These are phyloP conservation scores for Pedicia rivosa DNA, from an alignment of 2,888 invertebrate species.

Conservation along the genomic window DNA sequence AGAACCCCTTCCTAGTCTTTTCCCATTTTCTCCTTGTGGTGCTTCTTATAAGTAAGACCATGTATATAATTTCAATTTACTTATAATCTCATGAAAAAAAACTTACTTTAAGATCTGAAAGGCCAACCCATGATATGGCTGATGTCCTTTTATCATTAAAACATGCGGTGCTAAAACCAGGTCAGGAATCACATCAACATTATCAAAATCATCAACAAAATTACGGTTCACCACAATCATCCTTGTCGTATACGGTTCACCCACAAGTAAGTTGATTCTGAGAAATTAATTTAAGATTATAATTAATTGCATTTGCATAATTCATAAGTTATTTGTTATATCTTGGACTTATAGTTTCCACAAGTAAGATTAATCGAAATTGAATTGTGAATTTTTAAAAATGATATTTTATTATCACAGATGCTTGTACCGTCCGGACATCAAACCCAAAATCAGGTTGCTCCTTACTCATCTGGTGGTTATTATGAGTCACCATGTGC, in stretches of 20 bases:
- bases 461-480: constrained; percentile 10
- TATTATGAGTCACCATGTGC: constrained; percentile 28
- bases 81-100: not conserved
- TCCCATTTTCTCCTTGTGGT: constrained; percentile 73
- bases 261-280: constrained; percentile 22
- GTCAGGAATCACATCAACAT: constrained; percentile 36
- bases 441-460: constrained; percentile 14
- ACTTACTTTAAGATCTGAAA: constrained; percentile 30
- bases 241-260: constrained; percentile 35
- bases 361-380: too few species aligned
- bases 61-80: too few species aligned
- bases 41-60: constrained; percentile 53
- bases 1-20: constrained; percentile 72
- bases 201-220: constrained; percentile 24
- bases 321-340: too few species aligned
- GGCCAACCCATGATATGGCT: constrained; percentile 59
- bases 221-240: constrained; percentile 31
- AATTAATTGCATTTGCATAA: too few species aligned
- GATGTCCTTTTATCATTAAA: constrained; percentile 77
- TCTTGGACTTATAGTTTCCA: too few species aligned
- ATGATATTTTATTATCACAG: too few species aligned
- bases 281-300: too few species aligned
- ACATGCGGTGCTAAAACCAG: constrained; percentile 72
- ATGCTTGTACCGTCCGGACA: constrained; percentile 41
- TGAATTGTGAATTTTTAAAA: too few species aligned